Evolutionary conservation across 2,797 vertebrate species (phyloP).

Genomic region (Eulemur mongoz): DNA sequence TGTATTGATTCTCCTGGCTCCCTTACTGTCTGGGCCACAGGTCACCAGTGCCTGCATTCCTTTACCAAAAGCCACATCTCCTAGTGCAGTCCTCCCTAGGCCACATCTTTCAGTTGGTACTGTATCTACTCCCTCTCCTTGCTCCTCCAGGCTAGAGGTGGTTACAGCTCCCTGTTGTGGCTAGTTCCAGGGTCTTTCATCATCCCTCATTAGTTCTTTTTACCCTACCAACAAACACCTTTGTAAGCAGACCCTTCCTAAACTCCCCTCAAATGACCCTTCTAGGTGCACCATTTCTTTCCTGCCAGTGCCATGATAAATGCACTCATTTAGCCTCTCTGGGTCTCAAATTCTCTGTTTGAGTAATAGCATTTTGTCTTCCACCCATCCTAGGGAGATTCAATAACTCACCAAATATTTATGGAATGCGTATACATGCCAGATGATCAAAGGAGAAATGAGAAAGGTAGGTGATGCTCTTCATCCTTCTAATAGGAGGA

Average conservation of each 20-base stretch:
- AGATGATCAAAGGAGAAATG: neutral
- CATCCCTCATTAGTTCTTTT: neutral
- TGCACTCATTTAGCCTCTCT: neutral
- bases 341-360: neutral
- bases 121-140: neutral
- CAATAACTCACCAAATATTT: conserved; percentile 27
- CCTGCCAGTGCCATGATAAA: neutral
- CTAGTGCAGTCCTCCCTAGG: neutral
- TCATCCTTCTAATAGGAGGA: neutral
- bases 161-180: neutral
- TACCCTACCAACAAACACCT: neutral
- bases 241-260: neutral
- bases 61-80: neutral
- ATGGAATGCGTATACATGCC: neutral
- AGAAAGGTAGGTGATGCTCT: neutral
- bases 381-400: neutral
- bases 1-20: neutral
- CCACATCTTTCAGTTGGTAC: neutral
- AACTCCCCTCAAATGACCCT: neutral
- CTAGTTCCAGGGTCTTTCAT: neutral
- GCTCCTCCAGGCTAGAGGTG: neutral
- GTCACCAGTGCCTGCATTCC: neutral
- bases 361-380: conserved; percentile 7
- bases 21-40: neutral
- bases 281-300: neutral